Percentiles rank a stretch among this genome's conserved stretches.
These are phyloP conservation scores for Sinopyrophorus schimmeli DNA, from an alignment of 2,888 invertebrate genomes.

Conservation along the genomic window DNA sequence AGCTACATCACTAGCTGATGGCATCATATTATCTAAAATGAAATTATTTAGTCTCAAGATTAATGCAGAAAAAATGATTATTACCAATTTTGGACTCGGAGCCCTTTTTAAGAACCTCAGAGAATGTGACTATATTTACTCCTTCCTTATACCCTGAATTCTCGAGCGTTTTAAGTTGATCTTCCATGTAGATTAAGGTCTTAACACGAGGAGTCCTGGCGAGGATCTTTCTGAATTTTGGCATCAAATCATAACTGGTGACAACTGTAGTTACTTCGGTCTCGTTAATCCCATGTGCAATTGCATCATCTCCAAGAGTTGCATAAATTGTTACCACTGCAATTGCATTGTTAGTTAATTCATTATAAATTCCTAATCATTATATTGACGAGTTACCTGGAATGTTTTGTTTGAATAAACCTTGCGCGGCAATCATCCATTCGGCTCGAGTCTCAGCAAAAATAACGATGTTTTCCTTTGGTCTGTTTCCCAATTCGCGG, in stretches of 20 bases:
- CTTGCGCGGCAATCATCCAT: slow-evolving; percentile 97
- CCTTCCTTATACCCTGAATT: slow-evolving; percentile 71
- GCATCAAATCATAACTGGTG: slow-evolving; percentile 88
- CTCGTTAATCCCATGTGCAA: slow-evolving; percentile 95
- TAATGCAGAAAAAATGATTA: no score
- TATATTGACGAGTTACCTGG: slow-evolving; percentile 70
- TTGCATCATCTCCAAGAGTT: slow-evolving; percentile 94
- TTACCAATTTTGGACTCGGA: slow-evolving; percentile 57
- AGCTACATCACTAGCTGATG: slow-evolving; percentile 78
- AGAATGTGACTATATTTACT: slow-evolving; percentile 74
- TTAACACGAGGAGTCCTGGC: slow-evolving; percentile 73
- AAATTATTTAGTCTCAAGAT: not conserved
- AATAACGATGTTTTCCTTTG: slow-evolving; percentile 80
- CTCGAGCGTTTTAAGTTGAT: slow-evolving; percentile 76
- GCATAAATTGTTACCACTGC: slow-evolving; percentile 94
- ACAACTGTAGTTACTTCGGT: slow-evolving; percentile 93
- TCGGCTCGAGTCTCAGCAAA: slow-evolving; percentile 98
- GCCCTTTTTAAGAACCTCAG: slow-evolving; percentile 65
- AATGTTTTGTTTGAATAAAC: slow-evolving; percentile 92
- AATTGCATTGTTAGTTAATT: no score
- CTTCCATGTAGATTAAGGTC: slow-evolving; percentile 85
- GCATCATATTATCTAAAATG: slow-evolving; percentile 62
- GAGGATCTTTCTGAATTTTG: slow-evolving; percentile 84
- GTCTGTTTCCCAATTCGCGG: slow-evolving; percentile 73
- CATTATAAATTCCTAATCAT: no score